Evolutionary conservation across 2,888 invertebrate genomes (phyloP).

Genomic region (Drosophila antonietae): DNA sequence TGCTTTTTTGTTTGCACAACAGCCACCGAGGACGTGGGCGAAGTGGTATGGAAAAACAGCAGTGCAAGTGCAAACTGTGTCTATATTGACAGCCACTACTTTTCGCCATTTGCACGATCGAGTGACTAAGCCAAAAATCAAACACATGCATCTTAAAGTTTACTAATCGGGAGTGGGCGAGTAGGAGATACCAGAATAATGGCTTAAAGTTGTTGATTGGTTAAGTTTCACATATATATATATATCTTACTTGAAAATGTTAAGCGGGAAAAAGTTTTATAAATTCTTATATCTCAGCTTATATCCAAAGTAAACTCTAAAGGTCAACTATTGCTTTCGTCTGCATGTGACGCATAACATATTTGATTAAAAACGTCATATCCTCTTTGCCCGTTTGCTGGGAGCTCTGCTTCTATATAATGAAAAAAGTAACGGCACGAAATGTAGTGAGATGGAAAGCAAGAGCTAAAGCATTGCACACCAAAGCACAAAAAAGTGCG

Average conservation of each 20-base stretch:
- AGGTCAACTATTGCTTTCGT: too few relatives aligned
- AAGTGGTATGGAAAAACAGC: neutral
- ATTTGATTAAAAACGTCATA: neutral
- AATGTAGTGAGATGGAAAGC: constrained; percentile 29
- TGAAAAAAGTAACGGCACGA: constrained; percentile 3
- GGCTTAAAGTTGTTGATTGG: neutral
- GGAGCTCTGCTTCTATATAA: neutral
- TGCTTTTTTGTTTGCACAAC: constrained; percentile 45
- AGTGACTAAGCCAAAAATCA: constrained; percentile 23
- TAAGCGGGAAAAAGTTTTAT: neutral
- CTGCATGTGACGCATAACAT: neutral
- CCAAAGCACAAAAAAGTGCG: constrained; percentile 44
- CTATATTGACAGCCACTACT: constrained; percentile 60
- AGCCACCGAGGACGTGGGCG: neutral
- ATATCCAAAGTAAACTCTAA: neutral
- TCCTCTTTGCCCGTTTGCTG: neutral
- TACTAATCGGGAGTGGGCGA: neutral
- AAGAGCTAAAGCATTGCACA: constrained; percentile 18
- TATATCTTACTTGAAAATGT: neutral
- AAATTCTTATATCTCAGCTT: neutral
- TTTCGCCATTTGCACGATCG: constrained; percentile 35
- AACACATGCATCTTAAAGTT: constrained; percentile 1
- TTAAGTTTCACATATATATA: neutral
- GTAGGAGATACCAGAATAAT: neutral
- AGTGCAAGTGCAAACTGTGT: constrained; percentile 52